Base-by-base conservation (phyloP, 2,113 vertebrate species). In the Amphiprion ocellaris region DNA sequence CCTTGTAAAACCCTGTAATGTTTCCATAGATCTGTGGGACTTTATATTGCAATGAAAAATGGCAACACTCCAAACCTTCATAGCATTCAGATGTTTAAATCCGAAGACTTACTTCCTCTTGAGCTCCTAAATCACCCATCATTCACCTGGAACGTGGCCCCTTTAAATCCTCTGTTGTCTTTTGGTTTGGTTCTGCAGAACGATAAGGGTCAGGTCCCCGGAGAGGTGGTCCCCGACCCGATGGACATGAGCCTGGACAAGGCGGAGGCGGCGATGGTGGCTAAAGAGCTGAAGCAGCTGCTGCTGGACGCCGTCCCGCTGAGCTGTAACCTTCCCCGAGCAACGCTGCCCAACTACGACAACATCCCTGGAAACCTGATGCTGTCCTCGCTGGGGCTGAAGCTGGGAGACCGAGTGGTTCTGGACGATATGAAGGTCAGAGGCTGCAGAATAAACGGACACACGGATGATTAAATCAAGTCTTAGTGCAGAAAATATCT, bases 171-270 rank as follows among this genome's bases (percentile, higher is more conserved):
- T 49, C 16, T 49, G 46, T 14, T 49, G 46, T 49, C 16, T 5
- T 16, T 52, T 9, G 6, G 16, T 21, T n/a, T 7, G 16, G 14
- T 64, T 59, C 24, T 33, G 65, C 91, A 98, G 97, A 98, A 98
- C 28, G 96, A 96, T 76, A 96, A 96, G 54, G 95, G 97, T 56
- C 96, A 97, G 77, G 96, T 95, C 14, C 96, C 97, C 0, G 96
- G 90, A 0, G 97, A 98, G 19, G 97, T 97, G 44, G 97, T 98
- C 2, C 97, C 97, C 0, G 97, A 97, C 85, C 97, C 97, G 0
- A 97, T 97, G 96, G 97, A 98, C 92, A 97, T 98, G 97, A 96
- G 93, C 33, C 91, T 98, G 93, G 97, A 98, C 78, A 97, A 97
- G 82, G 95, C 97, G 0, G 97, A 98, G 82, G 96, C 97, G 0